These are phyloP conservation scores for Periophthalmus magnuspinnatus DNA, from an alignment of 2,797 vertebrate genomes.

Conservation along the genomic window DNA sequence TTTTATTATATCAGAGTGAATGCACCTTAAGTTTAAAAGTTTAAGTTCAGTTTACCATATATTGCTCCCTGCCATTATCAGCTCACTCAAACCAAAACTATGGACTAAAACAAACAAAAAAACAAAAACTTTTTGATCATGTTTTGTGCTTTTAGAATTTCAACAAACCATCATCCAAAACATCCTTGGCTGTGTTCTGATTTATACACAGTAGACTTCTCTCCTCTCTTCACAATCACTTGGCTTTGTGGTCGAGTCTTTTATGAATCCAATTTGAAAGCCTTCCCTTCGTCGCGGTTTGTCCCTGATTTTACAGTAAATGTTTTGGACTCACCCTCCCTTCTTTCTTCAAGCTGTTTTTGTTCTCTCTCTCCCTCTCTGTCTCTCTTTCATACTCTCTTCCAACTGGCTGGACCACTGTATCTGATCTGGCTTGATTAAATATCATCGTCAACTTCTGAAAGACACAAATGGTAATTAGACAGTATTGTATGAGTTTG, in stretches of 20 bases:
- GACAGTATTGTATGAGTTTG: slow-evolving; percentile 44
- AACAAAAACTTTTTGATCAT: not conserved
- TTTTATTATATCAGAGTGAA: no score
- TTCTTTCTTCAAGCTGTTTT: slow-evolving; percentile 20
- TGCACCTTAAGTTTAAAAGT: no score
- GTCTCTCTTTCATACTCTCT: not conserved
- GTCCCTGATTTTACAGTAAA: not conserved
- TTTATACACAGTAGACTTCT: slow-evolving; percentile 16
- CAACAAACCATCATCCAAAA: not conserved
- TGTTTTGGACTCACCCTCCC: slow-evolving; percentile 12
- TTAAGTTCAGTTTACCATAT: no score
- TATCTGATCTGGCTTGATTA: slow-evolving; percentile 47
- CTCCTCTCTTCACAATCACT: not conserved
- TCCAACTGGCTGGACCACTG: slow-evolving; percentile 45
- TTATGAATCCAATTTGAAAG: slow-evolving; percentile 9
- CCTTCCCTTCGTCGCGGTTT: not conserved
- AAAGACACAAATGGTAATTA: slow-evolving; percentile 34
- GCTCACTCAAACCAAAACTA: not conserved
- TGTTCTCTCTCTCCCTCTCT: slow-evolving; percentile 24
- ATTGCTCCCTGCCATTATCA: not conserved
- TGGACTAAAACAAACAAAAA: no score
- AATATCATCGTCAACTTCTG: slow-evolving; percentile 35
- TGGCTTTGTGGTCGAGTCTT: not conserved
- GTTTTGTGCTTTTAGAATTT: not conserved
- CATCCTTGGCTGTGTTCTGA: slow-evolving; percentile 15